Percentiles rank a stretch among this genome's conserved stretches.
phyloP scores from a whole-genome alignment of 2,113 vertebrate species.

The Jaculus jaculus region DNA sequence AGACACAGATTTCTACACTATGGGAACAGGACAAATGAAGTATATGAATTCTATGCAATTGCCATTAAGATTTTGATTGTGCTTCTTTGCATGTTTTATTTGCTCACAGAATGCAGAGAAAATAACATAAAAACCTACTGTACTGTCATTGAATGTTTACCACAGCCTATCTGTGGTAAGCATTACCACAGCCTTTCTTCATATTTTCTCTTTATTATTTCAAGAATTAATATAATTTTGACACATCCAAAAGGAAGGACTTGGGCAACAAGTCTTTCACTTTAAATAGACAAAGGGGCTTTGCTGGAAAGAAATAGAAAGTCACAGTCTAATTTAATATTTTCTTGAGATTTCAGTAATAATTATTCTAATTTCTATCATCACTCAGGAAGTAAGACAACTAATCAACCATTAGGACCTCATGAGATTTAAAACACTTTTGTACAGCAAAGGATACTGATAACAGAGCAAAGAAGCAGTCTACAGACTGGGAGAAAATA shows the following conservation, averaged over 20 bases:
- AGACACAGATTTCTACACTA: neutral
- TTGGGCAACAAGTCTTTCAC: neutral
- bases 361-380: neutral
- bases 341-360: neutral
- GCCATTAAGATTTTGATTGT: neutral
- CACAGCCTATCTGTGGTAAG: neutral
- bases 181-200: neutral
- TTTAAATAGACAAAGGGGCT: constrained; percentile 12
- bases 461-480: too few species aligned
- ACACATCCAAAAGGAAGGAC: neutral
- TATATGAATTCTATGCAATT: neutral
- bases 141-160: neutral
- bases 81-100: neutral
- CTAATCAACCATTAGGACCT: too few species aligned
- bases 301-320: neutral
- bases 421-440: too few species aligned
- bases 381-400: too few species aligned
- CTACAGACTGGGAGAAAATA: too few species aligned
- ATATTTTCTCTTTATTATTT: neutral
- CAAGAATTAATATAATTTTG: neutral
- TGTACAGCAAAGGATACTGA: too few species aligned
- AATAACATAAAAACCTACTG: neutral
- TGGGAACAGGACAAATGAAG: neutral
- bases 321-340: neutral
- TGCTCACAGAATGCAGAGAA: neutral